Base-by-base conservation (phyloP, 1,140 invertebrate genomes). In the Gryon sp. region DNA sequence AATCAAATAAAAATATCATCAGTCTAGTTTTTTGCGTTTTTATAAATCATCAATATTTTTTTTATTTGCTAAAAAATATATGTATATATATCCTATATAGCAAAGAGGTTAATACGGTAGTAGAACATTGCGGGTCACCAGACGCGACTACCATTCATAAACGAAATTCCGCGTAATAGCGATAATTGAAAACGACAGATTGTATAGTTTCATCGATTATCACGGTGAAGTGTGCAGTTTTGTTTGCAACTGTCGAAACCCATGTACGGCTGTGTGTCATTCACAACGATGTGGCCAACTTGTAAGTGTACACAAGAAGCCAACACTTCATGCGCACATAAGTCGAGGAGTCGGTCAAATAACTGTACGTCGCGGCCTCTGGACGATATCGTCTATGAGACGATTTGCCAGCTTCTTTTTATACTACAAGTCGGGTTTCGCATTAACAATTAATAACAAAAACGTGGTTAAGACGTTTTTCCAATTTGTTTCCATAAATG, bases 301-400 rank as follows among this genome's bases (percentile, higher is more conserved):
- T 75, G 72, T 82, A n/a, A n/a, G 78, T 53, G 74, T 59, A 62
- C 57, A 59, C 32, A 72, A 63, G 66, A 79, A 68, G 48, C 40
- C 73, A 66, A 41, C 70, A 59, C 55, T 68, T 55, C 38, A 50
- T 76, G 50, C 59, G 69, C 78, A 68, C 80, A 76, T n/a, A 34
- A 80, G 69, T 73, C 84, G 82, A 83, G 79, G 83, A 89, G 87
- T 89, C 87, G 87, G 87, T 89, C 87, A 88, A 80, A 82, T 89
- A 89, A 89, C 87, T 87, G 87, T 89, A 86, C 77, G 80, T 84
- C 83, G 76, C 82, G 83, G 83, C 80, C 84, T 70, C 79, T 79
- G 84, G 70, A 85, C 85, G 85, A 86, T 84, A 86, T 87, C 82
- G 86, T 86, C 82, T 79, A 75, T 70, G 40, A 41, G 70, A 75